Conservation (phyloP, 2,113 vertebrate species). For the Rousettus leschenaultii region DNA sequence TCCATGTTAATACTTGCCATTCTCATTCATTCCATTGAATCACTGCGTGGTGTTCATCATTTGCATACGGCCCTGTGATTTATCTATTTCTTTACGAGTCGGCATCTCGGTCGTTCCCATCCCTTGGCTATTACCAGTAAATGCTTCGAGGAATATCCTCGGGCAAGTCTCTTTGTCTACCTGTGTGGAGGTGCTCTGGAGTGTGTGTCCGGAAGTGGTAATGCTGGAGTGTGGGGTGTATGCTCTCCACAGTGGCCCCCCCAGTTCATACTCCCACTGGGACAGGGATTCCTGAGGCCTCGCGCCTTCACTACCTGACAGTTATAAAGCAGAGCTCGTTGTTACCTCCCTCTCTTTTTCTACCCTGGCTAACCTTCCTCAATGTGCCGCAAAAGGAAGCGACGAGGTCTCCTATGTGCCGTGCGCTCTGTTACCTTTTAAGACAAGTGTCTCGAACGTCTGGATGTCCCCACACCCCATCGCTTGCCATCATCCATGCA, state of each 20-base stretch:
- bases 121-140: not conserved
- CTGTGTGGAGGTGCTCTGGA: not conserved
- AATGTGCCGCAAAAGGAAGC: not conserved
- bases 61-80: not conserved
- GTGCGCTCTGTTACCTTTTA: not conserved
- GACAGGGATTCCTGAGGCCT: not conserved
- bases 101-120: not conserved
- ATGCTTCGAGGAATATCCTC: not conserved
- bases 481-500: rapidly evolving
- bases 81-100: not conserved
- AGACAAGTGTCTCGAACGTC: not conserved
- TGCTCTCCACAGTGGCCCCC: rapidly evolving
- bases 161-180: not conserved
- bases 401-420: not conserved
- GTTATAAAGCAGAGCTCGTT: not conserved
- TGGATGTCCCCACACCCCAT: not conserved
- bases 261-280: not conserved
- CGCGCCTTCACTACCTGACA: not conserved
- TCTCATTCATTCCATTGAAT: not conserved
- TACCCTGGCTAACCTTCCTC: not conserved
- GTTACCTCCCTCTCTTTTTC: not conserved
- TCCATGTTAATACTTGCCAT: not conserved
- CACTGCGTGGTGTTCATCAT: not conserved
- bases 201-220: not conserved
- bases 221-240: not conserved